Conservation (phyloP, 2,113 vertebrate species). For the Maccullochella peelii region DNA sequence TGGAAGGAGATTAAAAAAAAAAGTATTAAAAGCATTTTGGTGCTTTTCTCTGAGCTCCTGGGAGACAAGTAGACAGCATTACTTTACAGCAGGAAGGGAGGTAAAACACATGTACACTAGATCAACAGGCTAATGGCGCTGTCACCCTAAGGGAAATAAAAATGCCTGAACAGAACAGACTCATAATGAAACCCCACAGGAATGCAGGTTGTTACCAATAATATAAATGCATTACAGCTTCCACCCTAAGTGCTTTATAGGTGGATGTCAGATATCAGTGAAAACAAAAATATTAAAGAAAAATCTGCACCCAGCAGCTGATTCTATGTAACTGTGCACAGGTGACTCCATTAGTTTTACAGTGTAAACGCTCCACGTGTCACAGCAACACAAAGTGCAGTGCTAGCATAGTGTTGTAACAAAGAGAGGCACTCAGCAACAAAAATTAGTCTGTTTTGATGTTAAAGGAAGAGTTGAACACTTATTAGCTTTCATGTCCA, state of each 20-base stretch:
- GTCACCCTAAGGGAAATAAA: conserved; percentile 27
- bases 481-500: not conserved
- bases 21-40: conserved; percentile 52
- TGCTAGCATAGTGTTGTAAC: too few species aligned
- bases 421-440: too few species aligned
- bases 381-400: too few species aligned
- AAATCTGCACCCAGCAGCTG: not conserved
- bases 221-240: not conserved
- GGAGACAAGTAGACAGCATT: conserved; percentile 2
- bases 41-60: conserved; percentile 40
- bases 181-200: not conserved
- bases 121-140: conserved; percentile 33
- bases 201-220: not conserved
- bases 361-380: not conserved
- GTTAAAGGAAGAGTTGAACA: not conserved
- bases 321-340: too few species aligned
- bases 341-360: not conserved
- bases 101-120: not conserved
- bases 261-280: not conserved
- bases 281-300: not conserved
- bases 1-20: not conserved
- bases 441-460: not conserved
- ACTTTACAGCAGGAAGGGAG: conserved; percentile 31
- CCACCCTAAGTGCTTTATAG: not conserved
- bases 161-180: not conserved